These are phyloP conservation scores for Haplochromis vanheusdeni DNA, from an alignment of 2,113 vertebrate species.

Conservation along the genomic window DNA sequence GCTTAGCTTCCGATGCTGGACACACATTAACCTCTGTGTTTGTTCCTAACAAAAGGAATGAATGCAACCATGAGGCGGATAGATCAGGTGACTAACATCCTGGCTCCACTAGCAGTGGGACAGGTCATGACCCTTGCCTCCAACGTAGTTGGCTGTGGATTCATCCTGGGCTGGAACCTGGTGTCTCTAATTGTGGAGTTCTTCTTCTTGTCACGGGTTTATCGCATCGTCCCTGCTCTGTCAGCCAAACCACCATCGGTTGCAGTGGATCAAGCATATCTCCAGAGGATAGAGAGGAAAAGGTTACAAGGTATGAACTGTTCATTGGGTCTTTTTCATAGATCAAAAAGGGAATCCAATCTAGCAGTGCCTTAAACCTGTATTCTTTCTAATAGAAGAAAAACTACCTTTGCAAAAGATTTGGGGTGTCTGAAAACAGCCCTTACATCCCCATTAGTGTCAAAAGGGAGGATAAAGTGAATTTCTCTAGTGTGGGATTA, in stretches of 20 bases:
- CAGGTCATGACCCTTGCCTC: slow-evolving; percentile 76
- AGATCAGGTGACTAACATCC: slow-evolving; percentile 75
- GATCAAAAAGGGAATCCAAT: neutral
- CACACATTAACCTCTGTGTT: slow-evolving; percentile 23
- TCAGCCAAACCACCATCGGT: slow-evolving; percentile 63
- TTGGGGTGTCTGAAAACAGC: neutral
- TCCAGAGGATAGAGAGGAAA: slow-evolving; percentile 57
- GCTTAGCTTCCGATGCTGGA: neutral
- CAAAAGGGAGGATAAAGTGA: neutral
- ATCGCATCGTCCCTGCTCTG: slow-evolving; percentile 72
- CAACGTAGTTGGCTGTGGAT: slow-evolving; percentile 73
- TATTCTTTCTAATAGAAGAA: neutral
- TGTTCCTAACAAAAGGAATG: slow-evolving; percentile 63
- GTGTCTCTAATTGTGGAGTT: slow-evolving; percentile 73
- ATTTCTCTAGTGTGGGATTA: neutral
- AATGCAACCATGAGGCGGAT: slow-evolving; percentile 70
- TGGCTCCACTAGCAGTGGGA: slow-evolving; percentile 73
- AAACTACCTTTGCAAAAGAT: neutral
- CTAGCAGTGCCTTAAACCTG: neutral
- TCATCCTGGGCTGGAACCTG: slow-evolving; percentile 79
- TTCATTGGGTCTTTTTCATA: neutral
- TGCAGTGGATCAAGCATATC: slow-evolving; percentile 35
- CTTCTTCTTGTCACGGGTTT: slow-evolving; percentile 75
- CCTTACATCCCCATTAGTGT: neutral
- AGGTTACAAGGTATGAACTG: slow-evolving; percentile 48